These are phyloP conservation scores for Noctua janthina DNA, from an alignment of 2,888 invertebrate species.

Conservation along the genomic window DNA sequence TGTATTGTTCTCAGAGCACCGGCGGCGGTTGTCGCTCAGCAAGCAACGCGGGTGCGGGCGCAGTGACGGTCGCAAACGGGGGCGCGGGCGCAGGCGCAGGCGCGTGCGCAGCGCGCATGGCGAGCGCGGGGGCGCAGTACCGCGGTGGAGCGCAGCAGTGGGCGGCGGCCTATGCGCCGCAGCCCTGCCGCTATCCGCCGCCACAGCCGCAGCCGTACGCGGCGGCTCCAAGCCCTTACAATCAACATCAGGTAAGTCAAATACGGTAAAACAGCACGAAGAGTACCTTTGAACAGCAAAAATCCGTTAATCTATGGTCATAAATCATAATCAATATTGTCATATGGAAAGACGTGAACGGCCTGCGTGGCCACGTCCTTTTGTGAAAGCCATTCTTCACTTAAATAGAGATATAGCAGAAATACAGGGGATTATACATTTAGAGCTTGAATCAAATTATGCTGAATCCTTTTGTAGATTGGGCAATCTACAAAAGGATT, in stretches of 20 bases:
- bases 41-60: conserved; percentile 85
- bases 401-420: neutral
- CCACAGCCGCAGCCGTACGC: conserved; percentile 87
- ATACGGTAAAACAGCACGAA: neutral
- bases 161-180: conserved; percentile 88
- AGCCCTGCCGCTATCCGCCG: conserved; percentile 89
- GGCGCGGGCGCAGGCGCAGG: conserved; percentile 88
- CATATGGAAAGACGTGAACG: neutral
- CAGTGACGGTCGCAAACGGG: conserved; percentile 89
- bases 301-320: neutral
- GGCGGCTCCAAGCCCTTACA: conserved; percentile 85
- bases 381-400: neutral
- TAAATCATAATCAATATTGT: neutral
- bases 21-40: conserved; percentile 87
- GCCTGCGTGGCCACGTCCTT: neutral
- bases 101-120: conserved; percentile 90
- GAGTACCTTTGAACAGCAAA: neutral
- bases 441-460: neutral
- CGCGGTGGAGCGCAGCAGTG: conserved; percentile 89
- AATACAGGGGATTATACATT: neutral
- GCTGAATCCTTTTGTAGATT: too few relatives aligned
- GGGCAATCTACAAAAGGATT: neutral
- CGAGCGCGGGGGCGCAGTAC: conserved; percentile 89
- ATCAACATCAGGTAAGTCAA: conserved; percentile 84
- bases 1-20: conserved; percentile 78